Evolutionary conservation across 2,113 vertebrate genomes (phyloP), one percentile per base, ranked within the genome.

Genomic region (Plecotus auritus): DNA sequence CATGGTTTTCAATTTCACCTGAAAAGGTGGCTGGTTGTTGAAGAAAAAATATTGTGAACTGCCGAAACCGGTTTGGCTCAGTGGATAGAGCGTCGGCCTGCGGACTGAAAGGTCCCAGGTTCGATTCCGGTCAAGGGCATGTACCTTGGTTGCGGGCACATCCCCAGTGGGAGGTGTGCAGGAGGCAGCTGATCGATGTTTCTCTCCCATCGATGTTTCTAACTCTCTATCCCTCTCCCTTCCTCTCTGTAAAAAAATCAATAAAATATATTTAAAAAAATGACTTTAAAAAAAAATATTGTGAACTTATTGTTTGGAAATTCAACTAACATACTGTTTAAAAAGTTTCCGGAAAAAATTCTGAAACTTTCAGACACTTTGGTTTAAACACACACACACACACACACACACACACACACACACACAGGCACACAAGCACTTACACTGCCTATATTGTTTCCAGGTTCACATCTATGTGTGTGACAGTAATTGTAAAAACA

Each of bases 261-360:
- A n/a, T n/a, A n/a, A n/a, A n/a, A n/a, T n/a, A n/a, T n/a, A n/a
- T n/a, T n/a, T n/a, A n/a, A n/a, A n/a, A n/a, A n/a, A n/a, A n/a
- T n/a, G n/a, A n/a, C n/a, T n/a, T n/a, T n/a, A n/a, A n/a, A n/a
- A n/a, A n/a, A n/a, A 70, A 92, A 67, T 32, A 83, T 0, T 26
- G 9, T 26, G 59, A 90, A n/a, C 73, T 77, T 56, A 72, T 12
- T 89, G 59, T 80, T 59, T 51, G 49, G 77, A 89, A 94, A 61
- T 64, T 72, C 66, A 93, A 61, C 56, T 26, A 81, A 72, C 13
- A 17, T 20, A 8, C 9, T 92, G 73, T 86, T 93, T 91, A 83
- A 96, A 93, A 83, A 72, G 32, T 92, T 84, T 56, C 47, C n/a
- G 3, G 20, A 88, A n/a, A n/a, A 13, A 11, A 32, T 51, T 91